Conservation (phyloP, 2,888 invertebrate species). For the Odontocolon sp. region DNA sequence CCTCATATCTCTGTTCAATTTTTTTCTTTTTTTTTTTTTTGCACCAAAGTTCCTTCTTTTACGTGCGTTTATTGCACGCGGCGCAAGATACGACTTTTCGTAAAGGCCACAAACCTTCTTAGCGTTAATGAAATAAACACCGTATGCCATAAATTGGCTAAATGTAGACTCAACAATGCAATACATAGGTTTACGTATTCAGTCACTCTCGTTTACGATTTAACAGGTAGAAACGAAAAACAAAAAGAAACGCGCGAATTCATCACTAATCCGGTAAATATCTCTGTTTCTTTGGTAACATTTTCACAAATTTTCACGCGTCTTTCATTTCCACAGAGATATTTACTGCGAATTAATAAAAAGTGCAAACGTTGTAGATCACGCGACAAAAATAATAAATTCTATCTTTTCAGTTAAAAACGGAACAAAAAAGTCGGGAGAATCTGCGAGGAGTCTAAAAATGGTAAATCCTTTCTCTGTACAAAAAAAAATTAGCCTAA, state of each 20-base stretch:
- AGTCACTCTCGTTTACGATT: constrained; percentile 50
- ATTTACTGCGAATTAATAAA: background rate
- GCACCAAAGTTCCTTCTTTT: constrained; percentile 64
- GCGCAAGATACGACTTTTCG: constrained; percentile 36
- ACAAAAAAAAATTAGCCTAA: background rate
- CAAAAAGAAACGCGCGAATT: background rate
- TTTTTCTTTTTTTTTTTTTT: constrained; percentile 43
- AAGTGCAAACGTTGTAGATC: background rate
- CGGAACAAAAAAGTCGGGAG: background rate
- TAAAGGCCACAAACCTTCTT: constrained; percentile 49
- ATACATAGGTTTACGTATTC: constrained; percentile 61
- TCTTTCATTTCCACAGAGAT: background rate
- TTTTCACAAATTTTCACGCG: background rate
- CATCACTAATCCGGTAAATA: background rate
- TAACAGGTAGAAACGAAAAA: constrained; percentile 21
- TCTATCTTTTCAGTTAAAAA: no score
- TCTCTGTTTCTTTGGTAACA: background rate
- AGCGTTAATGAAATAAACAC: constrained; percentile 38
- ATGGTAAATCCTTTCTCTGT: background rate
- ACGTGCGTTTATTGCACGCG: constrained; percentile 50
- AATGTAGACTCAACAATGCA: constrained; percentile 61
- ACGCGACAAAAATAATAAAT: background rate
- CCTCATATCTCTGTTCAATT: constrained; percentile 17
- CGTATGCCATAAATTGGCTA: constrained; percentile 32
- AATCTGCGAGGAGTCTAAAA: background rate